Base-by-base conservation (phyloP, 2,797 vertebrate species). In the Gymnodraco acuticeps region DNA sequence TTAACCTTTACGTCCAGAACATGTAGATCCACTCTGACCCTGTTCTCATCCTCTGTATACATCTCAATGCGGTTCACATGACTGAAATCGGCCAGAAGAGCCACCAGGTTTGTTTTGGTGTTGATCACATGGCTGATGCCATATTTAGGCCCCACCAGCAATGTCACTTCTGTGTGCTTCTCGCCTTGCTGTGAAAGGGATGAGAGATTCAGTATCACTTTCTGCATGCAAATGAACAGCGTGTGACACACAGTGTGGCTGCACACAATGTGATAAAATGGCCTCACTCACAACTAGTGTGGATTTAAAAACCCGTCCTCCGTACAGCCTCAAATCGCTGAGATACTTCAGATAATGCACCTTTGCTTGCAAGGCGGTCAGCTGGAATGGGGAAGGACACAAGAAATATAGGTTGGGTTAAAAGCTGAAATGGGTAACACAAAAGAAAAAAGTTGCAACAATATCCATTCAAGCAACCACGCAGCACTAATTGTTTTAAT, bases 101-200 rank as follows among this genome's bases (percentile, higher is more conserved):
- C 98, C 83, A 99, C 97, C 78, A 99, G 94, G 74, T 98, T 99
- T 70, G 98, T 99, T 94, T 99, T 99, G 89, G 98, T 97, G 94
- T 99, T 99, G 79, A 99, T 99, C 75, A 99, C 98, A 3, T 99
- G 98, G 79, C 98, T 99, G 91, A 99, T 99, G 62, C 98, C 98
- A 0, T 99, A 99, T 45, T 96, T 95, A 0, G 98, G 98, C n/a
- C 98, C 98, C 55, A 99, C 97, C 76, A 99, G 90, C 72, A 99
- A 91, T 45, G 98, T 99, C 80, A 99, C 98, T 83, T 99, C 98
- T 0, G 98, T 98, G 84, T 96, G 96, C 73, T 99, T 99, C 93
- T 99, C 98, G 23, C 97, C 97, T 95, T 99, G 98, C 98, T 99
- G 91, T 78, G 78, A 87, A 73, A 88, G 53, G 84, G 79, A 77